Conservation (phyloP, 2,113 vertebrate genomes). For the Entelurus aequoreus region DNA sequence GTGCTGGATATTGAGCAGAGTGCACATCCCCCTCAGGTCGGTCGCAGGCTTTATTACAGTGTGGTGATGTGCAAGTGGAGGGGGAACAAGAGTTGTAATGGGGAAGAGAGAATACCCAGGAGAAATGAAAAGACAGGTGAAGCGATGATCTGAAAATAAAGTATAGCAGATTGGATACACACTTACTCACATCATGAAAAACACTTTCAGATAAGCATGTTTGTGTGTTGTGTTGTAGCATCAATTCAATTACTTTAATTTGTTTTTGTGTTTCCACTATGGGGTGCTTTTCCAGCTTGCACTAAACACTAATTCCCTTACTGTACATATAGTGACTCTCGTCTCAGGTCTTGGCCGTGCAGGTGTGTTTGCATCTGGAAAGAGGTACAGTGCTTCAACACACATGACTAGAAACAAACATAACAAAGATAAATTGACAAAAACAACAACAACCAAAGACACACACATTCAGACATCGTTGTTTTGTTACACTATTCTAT, state of each 20-base stretch:
- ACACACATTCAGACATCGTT: not conserved
- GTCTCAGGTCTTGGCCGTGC: conserved; percentile 24
- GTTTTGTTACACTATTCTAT: not conserved
- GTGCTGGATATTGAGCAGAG: conserved; percentile 25
- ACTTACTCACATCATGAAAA: not conserved
- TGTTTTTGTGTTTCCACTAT: conserved; percentile 27
- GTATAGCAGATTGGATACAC: conserved; percentile 3
- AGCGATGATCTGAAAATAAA: conserved; percentile 40
- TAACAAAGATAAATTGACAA: conserved; percentile 33
- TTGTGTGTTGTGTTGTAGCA: conserved; percentile 4
- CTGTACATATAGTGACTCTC: conserved; percentile 42
- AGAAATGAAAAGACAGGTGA: conserved; percentile 26
- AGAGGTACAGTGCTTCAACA: not conserved
- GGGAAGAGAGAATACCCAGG: conserved; percentile 22
- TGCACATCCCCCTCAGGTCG: conserved; percentile 20
- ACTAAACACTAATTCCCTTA: conserved; percentile 50
- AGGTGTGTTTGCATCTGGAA: not conserved
- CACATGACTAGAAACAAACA: conserved; percentile 32
- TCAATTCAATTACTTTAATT: conserved; percentile 18
- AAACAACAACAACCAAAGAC: too few relatives aligned
- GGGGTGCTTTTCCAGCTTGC: conserved; percentile 42
- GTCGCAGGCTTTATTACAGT: conserved; percentile 37
- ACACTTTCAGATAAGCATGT: not conserved
- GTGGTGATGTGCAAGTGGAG: conserved; percentile 42
- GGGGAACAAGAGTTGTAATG: conserved; percentile 30